Percentiles rank a stretch among this genome's conserved stretches.
Conservation (phyloP, 2,113 vertebrate species). For the Hydrolagus affinis region DNA sequence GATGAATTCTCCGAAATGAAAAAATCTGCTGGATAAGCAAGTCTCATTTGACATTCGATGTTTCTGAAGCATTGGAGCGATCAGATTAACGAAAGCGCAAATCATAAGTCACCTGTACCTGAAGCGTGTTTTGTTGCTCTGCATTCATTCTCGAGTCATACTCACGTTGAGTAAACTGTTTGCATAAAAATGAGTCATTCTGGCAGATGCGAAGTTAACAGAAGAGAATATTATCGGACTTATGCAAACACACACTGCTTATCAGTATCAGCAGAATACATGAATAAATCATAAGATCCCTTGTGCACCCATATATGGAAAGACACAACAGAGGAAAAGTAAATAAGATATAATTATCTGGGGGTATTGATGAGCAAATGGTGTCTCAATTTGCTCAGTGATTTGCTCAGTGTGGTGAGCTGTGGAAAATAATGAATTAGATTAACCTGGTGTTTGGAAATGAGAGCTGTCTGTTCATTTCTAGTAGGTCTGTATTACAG, state of each 20-base stretch:
- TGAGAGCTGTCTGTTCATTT: neutral
- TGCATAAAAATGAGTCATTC: conserved; percentile 2
- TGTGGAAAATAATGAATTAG: conserved; percentile 19
- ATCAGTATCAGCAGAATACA: neutral
- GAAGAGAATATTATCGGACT: neutral
- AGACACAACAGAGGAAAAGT: neutral
- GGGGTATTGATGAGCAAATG: neutral
- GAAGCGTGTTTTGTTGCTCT: too few species aligned
- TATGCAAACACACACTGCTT: neutral
- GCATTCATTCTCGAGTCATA: neutral
- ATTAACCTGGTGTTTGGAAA: conserved; percentile 3
- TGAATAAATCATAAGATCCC: conserved; percentile 5
- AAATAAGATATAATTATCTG: conserved; percentile 15
- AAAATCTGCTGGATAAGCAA: neutral
- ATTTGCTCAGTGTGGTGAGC: neutral
- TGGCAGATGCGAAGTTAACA: neutral
- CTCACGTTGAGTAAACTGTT: too few species aligned
- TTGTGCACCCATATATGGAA: neutral
- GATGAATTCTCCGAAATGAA: neutral
- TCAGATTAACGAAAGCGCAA: neutral
- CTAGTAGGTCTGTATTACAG: neutral
- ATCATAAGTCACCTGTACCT: neutral
- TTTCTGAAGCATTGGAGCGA: neutral
- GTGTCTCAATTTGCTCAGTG: neutral
- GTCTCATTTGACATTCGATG: too few species aligned